Percentiles rank a stretch among this genome's conserved stretches.
Evolutionary conservation across 2,113 vertebrate genomes (phyloP).

Genomic region (Willisornis vidua): DNA sequence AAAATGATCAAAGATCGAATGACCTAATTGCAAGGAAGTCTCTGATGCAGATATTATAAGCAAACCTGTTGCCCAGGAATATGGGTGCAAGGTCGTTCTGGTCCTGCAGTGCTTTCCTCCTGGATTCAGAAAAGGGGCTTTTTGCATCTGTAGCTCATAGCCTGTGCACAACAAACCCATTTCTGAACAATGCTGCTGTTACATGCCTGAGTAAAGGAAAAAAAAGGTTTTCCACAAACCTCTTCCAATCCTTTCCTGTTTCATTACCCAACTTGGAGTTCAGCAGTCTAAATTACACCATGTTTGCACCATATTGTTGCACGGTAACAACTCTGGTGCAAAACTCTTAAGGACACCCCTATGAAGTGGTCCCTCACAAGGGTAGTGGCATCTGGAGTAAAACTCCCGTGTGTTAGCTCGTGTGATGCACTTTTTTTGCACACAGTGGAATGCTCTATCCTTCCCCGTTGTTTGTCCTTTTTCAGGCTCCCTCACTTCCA

Average conservation of each 20-base stretch:
- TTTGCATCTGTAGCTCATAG: neutral
- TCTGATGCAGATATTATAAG: neutral
- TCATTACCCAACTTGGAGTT: neutral
- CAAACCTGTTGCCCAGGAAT: neutral
- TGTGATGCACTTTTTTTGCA: neutral
- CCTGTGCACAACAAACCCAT: rapidly evolving
- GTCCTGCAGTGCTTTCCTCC: neutral
- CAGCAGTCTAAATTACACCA: rapidly evolving
- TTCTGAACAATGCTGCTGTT: neutral
- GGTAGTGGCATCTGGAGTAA: neutral
- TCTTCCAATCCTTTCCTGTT: neutral
- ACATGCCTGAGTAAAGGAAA: rapidly evolving
- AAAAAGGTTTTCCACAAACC: neutral
- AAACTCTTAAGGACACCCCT: neutral
- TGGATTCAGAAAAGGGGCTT: neutral
- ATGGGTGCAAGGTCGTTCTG: neutral
- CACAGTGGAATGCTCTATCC: neutral
- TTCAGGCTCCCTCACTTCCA: neutral
- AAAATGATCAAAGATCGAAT: conserved; percentile 44
- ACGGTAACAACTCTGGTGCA: neutral
- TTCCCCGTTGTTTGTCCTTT: neutral
- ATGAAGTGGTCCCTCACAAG: neutral
- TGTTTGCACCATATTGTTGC: neutral
- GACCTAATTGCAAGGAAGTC: conserved; percentile 45
- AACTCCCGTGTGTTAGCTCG: neutral